Conservation (phyloP, 1,140 invertebrate species). For the Protaetia brevitarsis region DNA sequence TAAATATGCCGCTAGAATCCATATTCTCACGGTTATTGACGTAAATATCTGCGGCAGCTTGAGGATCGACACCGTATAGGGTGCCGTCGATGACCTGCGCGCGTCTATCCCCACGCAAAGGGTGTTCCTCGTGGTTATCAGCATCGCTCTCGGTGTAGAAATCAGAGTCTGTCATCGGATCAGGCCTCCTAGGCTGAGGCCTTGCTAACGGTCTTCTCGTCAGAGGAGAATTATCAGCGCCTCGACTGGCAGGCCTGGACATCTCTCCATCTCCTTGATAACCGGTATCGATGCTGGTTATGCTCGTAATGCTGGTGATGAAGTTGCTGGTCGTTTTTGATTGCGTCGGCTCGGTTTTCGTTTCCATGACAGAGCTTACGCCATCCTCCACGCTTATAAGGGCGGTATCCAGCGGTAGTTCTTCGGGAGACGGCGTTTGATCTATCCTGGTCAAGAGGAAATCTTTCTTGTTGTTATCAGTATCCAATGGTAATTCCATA, state of each 20-base stretch:
- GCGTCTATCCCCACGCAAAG: constrained; percentile 60
- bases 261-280: constrained; percentile 85
- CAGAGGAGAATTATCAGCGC: constrained; percentile 64
- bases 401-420: constrained; percentile 70
- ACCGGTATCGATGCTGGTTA: constrained; percentile 79
- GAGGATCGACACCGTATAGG: constrained; percentile 65
- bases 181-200: constrained; percentile 55
- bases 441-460: constrained; percentile 54
- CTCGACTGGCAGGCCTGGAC: constrained; percentile 72
- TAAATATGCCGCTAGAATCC: constrained; percentile 83
- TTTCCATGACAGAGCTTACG: constrained; percentile 38
- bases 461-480: constrained; percentile 30
- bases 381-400: constrained; percentile 48
- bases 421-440: constrained; percentile 76
- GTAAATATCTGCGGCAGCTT: constrained; percentile 49
- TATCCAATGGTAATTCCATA: constrained; percentile 57
- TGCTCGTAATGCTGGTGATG: constrained; percentile 79
- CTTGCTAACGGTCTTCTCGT: constrained; percentile 44
- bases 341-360: constrained; percentile 56
- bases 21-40: constrained; percentile 62
- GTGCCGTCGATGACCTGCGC: constrained; percentile 82
- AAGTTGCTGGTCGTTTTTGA: constrained; percentile 64
- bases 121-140: constrained; percentile 71
- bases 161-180: constrained; percentile 85
- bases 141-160: constrained; percentile 86